Evolutionary conservation across 2,113 vertebrate genomes (phyloP), one percentile per base, ranked within the genome.

Genomic region (Petroica traversi): DNA sequence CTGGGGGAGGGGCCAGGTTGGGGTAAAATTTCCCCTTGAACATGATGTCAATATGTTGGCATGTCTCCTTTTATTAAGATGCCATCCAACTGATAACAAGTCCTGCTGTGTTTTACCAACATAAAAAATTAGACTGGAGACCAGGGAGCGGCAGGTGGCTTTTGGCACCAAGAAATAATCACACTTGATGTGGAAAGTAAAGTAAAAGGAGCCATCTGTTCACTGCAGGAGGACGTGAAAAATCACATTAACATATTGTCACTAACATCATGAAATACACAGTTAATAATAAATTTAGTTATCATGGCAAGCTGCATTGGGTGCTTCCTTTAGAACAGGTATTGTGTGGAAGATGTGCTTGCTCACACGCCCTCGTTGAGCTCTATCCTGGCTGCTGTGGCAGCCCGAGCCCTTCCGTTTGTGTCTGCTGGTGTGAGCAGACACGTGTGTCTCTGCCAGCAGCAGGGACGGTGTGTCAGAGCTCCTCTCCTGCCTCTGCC

Each of bases 191-290:
- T 99, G 99, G 99, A 99, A 99, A 99, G 99, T 99, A 99, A 99
- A 99, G 99, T 99, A 99, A 99, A 99, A 99, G 99, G 98, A 99
- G 98, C 99, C 99, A 99, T 99, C 99, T 99, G 99, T 99, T 99
- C 99, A 96, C 98, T 98, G 98, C 98, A 98, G 99, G 99, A 99
- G 98, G 98, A 98, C 98, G 98, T 98, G 98, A 98, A 99, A 99
- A 99, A 99, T 98, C 99, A 98, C 98, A 98, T 98, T 99, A 99
- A 99, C 99, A 99, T 99, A 99, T 99, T 99, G 99, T 99, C 99
- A 99, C 98, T 98, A 99, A 99, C 98, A 98, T 99, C 99, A 99
- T 99, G 98, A 99, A 99, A 99, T 99, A 99, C 99, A 99, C 99
- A 99, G 98, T 99, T 99, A 99, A 99, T 99, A 98, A 98, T 98